A percentile compares a stretch with the other conserved stretches of the same genome.
Conservation (phyloP, 2,888 invertebrate species). For the Drosophila affinis region DNA sequence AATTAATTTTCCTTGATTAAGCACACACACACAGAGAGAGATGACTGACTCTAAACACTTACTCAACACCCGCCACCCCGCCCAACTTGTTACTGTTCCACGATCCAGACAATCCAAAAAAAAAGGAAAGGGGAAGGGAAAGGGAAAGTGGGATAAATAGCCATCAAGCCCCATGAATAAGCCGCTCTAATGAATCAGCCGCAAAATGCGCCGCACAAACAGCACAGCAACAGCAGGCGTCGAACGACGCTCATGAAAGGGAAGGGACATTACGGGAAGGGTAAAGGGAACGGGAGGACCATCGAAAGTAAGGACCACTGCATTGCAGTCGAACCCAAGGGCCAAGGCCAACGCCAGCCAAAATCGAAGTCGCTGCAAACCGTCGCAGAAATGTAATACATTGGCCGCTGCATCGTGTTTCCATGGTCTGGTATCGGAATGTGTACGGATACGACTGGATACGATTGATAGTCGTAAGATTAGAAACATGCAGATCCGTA, state of each 20-base stretch:
- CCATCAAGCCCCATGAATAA: neutral
- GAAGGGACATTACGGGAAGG: conserved; percentile 21
- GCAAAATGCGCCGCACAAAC: neutral
- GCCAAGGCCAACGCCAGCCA: conserved; percentile 19
- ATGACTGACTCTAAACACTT: conserved; percentile 24
- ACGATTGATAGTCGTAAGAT: no score
- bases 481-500: no score
- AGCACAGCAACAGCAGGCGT: neutral
- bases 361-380: conserved; percentile 4
- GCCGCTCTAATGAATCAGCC: neutral
- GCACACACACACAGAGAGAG: conserved; percentile 12
- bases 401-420: neutral
- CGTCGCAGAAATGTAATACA: neutral
- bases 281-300: neutral
- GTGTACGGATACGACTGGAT: no score
- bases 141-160: neutral
- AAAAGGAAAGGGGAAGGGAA: neutral
- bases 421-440: no score
- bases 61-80: neutral
- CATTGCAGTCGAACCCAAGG: conserved; percentile 34
- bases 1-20: conserved; percentile 41
- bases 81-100: neutral
- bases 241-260: neutral
- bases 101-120: neutral
- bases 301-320: conserved; percentile 13